These are phyloP conservation scores for Tylochromis polylepis DNA, from an alignment of 2,113 vertebrate genomes.

Conservation along the genomic window DNA sequence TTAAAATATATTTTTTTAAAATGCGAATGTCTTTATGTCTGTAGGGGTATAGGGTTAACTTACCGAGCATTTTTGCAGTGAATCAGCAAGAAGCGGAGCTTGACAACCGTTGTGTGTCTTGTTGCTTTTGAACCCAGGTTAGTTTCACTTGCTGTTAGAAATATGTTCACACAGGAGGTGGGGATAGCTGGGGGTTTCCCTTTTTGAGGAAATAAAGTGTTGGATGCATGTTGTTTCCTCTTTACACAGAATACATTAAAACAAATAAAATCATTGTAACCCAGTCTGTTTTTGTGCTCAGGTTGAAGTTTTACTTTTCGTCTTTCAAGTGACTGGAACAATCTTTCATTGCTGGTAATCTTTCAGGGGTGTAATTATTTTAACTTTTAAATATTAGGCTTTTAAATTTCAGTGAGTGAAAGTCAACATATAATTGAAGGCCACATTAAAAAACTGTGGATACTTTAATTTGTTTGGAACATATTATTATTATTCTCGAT, in stretches of 20 bases:
- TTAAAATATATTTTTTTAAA: background rate
- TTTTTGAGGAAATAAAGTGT: background rate
- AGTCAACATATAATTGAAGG: background rate
- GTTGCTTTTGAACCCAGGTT: background rate
- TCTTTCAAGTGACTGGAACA: background rate
- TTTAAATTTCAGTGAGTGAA: background rate
- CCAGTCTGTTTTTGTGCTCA: fast-evolving
- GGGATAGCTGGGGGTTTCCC: background rate
- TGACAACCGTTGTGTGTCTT: background rate
- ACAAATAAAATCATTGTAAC: background rate
- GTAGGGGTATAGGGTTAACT: background rate
- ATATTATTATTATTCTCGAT: too few species aligned
- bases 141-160: background rate
- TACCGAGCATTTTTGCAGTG: background rate
- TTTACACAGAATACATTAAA: background rate
- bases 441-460: too few species aligned
- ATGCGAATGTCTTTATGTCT: background rate
- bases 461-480: background rate
- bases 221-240: background rate
- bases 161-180: background rate
- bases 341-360: fast-evolving
- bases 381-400: background rate
- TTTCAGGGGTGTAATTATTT: background rate
- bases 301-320: background rate
- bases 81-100: background rate